These are phyloP conservation scores for Psittacula echo DNA, from an alignment of 2,797 vertebrate species.

Conservation along the genomic window DNA sequence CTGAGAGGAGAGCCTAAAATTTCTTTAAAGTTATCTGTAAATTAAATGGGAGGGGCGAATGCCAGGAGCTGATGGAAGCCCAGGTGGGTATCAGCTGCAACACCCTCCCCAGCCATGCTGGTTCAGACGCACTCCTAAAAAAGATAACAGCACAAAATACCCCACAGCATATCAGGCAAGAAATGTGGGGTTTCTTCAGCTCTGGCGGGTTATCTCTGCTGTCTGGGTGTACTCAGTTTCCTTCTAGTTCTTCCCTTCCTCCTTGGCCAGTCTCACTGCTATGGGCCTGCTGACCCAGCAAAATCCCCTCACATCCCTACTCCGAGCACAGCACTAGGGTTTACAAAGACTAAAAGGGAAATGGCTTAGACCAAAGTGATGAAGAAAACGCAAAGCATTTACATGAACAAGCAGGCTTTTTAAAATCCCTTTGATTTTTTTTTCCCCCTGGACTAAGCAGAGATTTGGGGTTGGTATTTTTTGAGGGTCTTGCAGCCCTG, in stretches of 20 bases:
- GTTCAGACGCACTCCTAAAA: not conserved
- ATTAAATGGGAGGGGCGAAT: not conserved
- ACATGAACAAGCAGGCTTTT: not conserved
- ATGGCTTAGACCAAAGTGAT: not conserved
- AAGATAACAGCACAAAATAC: not conserved
- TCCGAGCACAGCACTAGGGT: accelerated
- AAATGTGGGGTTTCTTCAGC: not conserved
- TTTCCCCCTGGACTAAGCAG: not conserved
- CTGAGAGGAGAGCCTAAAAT: not conserved
- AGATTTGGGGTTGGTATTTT: not conserved
- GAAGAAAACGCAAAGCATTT: not conserved
- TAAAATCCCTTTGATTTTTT: not conserved
- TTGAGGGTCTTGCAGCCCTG: not conserved
- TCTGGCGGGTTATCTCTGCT: not conserved
- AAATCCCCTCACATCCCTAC: not conserved
- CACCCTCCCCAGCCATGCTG: not conserved
- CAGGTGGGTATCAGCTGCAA: accelerated
- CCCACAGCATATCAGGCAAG: not conserved
- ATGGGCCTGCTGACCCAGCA: not conserved
- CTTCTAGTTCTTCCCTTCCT: constrained; percentile 23
- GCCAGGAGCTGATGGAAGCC: not conserved
- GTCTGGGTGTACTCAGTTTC: not conserved
- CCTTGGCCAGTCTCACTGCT: not conserved
- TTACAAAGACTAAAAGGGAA: not conserved
- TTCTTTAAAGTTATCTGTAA: not conserved